Conservation (phyloP, 2,888 invertebrate genomes). For the Tholera decimalis region DNA sequence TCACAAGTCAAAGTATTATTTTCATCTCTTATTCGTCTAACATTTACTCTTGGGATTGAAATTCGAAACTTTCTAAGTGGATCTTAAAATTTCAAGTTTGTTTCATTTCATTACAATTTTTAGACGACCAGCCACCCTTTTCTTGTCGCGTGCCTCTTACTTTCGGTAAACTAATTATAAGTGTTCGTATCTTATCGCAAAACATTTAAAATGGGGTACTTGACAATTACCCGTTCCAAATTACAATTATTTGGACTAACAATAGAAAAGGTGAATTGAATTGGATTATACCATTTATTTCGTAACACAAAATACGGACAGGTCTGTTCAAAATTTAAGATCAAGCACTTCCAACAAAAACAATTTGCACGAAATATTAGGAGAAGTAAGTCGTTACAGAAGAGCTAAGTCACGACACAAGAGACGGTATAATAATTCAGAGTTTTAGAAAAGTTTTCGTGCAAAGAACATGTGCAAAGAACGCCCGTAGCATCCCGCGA, state of each 20-base stretch:
- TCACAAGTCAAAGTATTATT: conserved; percentile 61
- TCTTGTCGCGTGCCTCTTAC: conserved; percentile 37
- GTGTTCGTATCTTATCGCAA: conserved; percentile 39
- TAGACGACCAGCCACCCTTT: conserved; percentile 22
- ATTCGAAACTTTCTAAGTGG: conserved; percentile 57
- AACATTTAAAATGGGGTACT: conserved; percentile 47
- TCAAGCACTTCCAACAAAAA: conserved; percentile 23
- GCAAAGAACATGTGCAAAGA: conserved; percentile 71
- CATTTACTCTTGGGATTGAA: conserved; percentile 58
- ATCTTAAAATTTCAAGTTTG: conserved; percentile 62
- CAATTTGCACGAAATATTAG: conserved; percentile 39
- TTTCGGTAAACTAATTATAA: conserved; percentile 52
- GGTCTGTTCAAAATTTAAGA: conserved; percentile 8
- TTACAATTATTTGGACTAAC: conserved; percentile 43
- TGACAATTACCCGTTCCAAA: conserved; percentile 33
- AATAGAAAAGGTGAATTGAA: conserved; percentile 49
- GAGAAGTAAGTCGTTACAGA: conserved; percentile 50
- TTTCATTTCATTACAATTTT: conserved; percentile 61
- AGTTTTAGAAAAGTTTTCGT: conserved; percentile 69
- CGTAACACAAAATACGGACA: conserved; percentile 17
- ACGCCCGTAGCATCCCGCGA: conserved; percentile 64
- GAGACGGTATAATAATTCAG: conserved; percentile 68
- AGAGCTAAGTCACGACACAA: conserved; percentile 53
- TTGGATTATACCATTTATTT: conserved; percentile 39
- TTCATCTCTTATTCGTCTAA: conserved; percentile 43